Evolutionary conservation across 2,797 vertebrate species (phyloP), one percentile per base, ranked within the genome.

Genomic region (Xenops minutus): DNA sequence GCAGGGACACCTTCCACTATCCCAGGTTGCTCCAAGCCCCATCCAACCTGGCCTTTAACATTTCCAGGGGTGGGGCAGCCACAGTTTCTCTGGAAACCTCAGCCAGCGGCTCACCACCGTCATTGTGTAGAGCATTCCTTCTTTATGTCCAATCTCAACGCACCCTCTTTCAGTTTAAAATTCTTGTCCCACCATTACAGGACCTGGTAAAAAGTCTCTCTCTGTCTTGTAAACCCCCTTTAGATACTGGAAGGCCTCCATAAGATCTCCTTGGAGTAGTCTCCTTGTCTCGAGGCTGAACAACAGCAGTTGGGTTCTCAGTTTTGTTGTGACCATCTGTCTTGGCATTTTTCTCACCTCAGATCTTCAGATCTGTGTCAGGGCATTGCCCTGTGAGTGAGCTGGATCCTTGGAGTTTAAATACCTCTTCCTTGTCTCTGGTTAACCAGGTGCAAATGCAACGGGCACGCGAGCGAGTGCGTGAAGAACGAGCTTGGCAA

Each of bases 401-500:
- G 62, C 36, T 29, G 55, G 23, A 56, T 46, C 23, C 3, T 9
- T 56, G 36, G 34, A 79, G 13, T 86, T 83, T 39, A 54, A 81
- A n/a, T 55, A 14, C 59, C 41, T 32, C 3, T 89, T 78, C 26
- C 20, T 85, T 94, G 30, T 88, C 52, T 85, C 69, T 73, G 7
- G 2, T 85, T 56, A 68, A 71, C 76, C 97, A 99, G 99, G 96
- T 99, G 99, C 97, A 99, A 99, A 93, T 99, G 99, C 93, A 99
- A 99, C 0, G 99, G 99, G 19, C 99, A 99, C 0, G 99, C 99
- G 24, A 99, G 99, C 0, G 99, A 99, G 96, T 99, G 99, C 27
- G 88, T 98, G 92, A 98, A 98, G 94, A 88, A 97, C 1, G 80
- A 98, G 8, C 97, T 97, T 30, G 97, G 97, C 20, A 98, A 97